Evolutionary conservation across 92 coral and sea anemone genomes (phyloP).

Genomic region (Epizoanthus illoricatus): DNA sequence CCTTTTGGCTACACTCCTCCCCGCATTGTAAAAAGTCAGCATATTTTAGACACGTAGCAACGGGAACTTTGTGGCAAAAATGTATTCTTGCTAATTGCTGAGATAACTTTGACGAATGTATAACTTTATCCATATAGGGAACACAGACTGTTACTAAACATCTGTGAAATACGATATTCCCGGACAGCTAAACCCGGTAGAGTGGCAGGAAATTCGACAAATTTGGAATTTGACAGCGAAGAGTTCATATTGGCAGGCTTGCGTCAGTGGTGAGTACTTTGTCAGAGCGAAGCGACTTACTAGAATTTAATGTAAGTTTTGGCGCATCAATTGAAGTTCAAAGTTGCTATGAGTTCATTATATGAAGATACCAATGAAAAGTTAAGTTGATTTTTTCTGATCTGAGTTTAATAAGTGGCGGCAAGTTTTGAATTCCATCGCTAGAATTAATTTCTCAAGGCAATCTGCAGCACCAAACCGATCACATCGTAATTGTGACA

Average conservation of each 20-base stretch:
- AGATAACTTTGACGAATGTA: slow-evolving; percentile 7
- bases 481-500: background rate
- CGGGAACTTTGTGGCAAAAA: slow-evolving; percentile 4
- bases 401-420: no score
- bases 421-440: slow-evolving; percentile 21
- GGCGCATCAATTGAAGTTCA: background rate
- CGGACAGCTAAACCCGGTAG: background rate
- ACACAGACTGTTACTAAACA: background rate
- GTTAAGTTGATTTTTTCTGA: background rate
- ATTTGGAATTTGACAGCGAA: slow-evolving; percentile 13
- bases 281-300: background rate
- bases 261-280: slow-evolving; percentile 13
- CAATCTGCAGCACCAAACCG: background rate
- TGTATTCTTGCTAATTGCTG: background rate
- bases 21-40: slow-evolving; percentile 1
- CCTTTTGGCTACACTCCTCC: background rate
- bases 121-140: slow-evolving; percentile 12
- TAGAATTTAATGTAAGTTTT: no score
- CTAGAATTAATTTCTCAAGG: background rate
- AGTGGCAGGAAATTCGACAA: background rate
- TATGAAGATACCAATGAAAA: slow-evolving; percentile 3
- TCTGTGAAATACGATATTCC: slow-evolving; percentile 16
- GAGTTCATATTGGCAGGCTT: background rate
- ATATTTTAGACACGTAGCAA: slow-evolving; percentile 20
- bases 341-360: background rate